Evolutionary conservation across 2,113 vertebrate genomes (phyloP).

Genomic region (Leucopsar rothschildi): DNA sequence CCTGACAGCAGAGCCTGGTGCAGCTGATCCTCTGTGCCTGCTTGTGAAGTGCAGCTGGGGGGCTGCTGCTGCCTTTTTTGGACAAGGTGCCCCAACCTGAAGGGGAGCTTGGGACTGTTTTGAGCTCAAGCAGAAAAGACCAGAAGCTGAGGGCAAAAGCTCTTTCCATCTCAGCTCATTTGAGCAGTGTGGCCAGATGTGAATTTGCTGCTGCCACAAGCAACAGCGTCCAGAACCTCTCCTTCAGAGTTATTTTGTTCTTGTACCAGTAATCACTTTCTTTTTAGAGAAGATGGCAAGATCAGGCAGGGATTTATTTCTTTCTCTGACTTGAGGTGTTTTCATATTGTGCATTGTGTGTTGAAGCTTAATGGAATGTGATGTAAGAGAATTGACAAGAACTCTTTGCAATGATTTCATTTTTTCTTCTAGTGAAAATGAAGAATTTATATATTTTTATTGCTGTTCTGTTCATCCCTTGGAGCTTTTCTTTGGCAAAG

Average conservation of each 20-base stretch:
- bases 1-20: background rate
- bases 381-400: background rate
- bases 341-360: background rate
- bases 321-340: background rate
- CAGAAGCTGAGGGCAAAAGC: background rate
- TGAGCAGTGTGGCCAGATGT: background rate
- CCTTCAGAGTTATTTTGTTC: background rate
- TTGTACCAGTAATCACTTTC: background rate
- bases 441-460: slow-evolving; percentile 56
- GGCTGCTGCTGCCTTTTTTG: background rate
- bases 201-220: background rate
- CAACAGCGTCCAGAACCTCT: background rate
- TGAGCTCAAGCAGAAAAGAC: background rate
- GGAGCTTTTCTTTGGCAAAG: slow-evolving; percentile 69
- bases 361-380: background rate
- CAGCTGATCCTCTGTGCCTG: background rate
- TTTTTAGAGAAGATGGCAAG: background rate
- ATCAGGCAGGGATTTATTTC: background rate
- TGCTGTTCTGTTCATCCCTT: slow-evolving; percentile 52
- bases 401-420: background rate
- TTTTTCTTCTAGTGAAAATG: slow-evolving; percentile 62
- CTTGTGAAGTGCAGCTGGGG: background rate
- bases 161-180: background rate
- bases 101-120: background rate
- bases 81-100: background rate